Base-by-base conservation (phyloP, 2,113 vertebrate genomes). In the Raja brachyura region DNA sequence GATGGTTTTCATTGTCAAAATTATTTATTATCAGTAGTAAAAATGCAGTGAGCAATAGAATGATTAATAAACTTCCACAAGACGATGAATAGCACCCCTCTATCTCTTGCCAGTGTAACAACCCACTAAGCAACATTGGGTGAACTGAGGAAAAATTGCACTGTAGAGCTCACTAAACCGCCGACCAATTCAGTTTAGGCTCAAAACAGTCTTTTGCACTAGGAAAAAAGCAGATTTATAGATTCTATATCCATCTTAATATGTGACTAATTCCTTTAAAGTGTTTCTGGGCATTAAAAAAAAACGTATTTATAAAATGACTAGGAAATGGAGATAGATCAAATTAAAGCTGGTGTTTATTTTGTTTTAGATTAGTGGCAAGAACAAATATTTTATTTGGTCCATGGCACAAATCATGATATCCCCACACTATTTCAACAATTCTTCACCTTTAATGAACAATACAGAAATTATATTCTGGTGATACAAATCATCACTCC, bases 1-100 rank as follows among this genome's bases (percentile, higher is more conserved):
- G 68, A 92, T 90, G 88, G 61, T 90, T 90, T 90, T 90, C 88
- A 90, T 70, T 90, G 88, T 90, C 66, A 90, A 90, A 90, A 22
- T 18, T 3, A 33, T 48, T 70, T 13, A 14, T 90, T 90, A 90
- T 90, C 66, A 70, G 88, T 90, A 90, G 66, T 68, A 90, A 90
- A 90, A 90, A 90, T 90, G 63, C 86, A 66, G n/a, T 33, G 63
- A 68, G 86, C n/a, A 39, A 4, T 54, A 54, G 48, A 54, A 92
- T 6, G 20, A 54, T 73, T 33, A 92, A 74, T 74, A 73, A 54
- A 90, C 66, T 90, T 16, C 31, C 16, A 10, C 28, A 92, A 70
- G 39, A 92, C 48, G 10, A 39, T 28, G 10, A 92, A 22, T 33
- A 54, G 25, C 66, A 73, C 68, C 66, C 66, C 18, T 28, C 63